phyloP scores from a whole-genome alignment of 2,888 invertebrate genomes.

The Tortrix viridana region DNA sequence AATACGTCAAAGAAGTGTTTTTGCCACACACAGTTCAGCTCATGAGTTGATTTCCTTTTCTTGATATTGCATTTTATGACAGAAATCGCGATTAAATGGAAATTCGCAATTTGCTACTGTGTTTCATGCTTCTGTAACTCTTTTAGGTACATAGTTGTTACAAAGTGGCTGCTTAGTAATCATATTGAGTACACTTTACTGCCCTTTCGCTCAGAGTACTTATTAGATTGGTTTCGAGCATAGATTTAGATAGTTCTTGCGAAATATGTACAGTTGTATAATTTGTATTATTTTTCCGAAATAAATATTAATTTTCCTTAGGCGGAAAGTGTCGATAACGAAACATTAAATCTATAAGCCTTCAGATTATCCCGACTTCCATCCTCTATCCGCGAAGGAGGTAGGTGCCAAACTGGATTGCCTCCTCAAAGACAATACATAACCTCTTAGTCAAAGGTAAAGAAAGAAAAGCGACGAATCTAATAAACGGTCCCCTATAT shows the following conservation, averaged over 20 bases:
- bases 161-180: background rate
- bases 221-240: too few relatives aligned
- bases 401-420: slow-evolving; percentile 66
- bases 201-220: background rate
- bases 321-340: background rate
- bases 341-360: slow-evolving; percentile 35
- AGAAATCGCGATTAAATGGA: slow-evolving; percentile 20
- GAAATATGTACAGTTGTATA: too few relatives aligned
- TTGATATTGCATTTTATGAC: slow-evolving; percentile 50
- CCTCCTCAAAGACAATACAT: slow-evolving; percentile 73
- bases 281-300: too few relatives aligned
- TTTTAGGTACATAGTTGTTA: background rate
- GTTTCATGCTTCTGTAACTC: background rate
- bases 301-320: background rate
- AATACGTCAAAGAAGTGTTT: slow-evolving; percentile 65
- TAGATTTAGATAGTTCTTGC: too few relatives aligned
- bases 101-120: slow-evolving; percentile 15
- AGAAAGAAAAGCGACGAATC: slow-evolving; percentile 79
- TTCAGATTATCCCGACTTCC: slow-evolving; percentile 57
- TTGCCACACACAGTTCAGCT: slow-evolving; percentile 56
- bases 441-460: slow-evolving; percentile 77
- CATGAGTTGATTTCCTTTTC: slow-evolving; percentile 57
- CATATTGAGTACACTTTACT: background rate
- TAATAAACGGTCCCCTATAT: slow-evolving; percentile 77
- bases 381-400: slow-evolving; percentile 52